Base-by-base conservation (phyloP, 1,140 invertebrate genomes). In the Micrasema longulum region DNA sequence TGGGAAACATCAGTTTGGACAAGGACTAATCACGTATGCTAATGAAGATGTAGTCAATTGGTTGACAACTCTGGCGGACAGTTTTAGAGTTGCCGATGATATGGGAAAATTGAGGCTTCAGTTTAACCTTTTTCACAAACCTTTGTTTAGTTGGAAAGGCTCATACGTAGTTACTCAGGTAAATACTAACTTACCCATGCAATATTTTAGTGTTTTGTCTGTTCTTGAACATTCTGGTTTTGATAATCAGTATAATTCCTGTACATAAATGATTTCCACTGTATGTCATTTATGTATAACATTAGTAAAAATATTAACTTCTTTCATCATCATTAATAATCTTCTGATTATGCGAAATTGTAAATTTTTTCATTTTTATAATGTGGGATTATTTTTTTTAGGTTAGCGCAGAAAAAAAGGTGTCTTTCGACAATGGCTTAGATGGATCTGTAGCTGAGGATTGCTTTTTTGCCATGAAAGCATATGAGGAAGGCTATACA, bases 361-460 rank as follows among this genome's bases (percentile, higher is more conserved):
- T 48, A 20, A 14, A 48, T 43, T 1, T 43, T 43, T 43, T 12
- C 36, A n/a, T 43, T 43, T 43, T 43, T 12, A 43, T 5, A n/a
- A n/a, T n/a, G n/a, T n/a, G n/a, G n/a, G n/a, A n/a, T n/a, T n/a
- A n/a, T 48, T 57, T 36, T 57, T 88, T 90, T 43, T 84, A 97
- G 93, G 90, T 94, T 60, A 89, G 88, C 78, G 95, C 95, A 1
- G 97, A 99, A 82, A 90, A 90, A 77, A 88, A 91, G 71, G 95
- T 99, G 0, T 95, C 95, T 0, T 99, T 97, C 84, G 95, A 99
- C 83, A 97, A 98, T 83, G 97, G 97, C 6, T 85, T 94, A 50
- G 96, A 98, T 82, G 96, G 96, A 26, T 97, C 95, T 0, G 94
- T 98, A n/a, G 97, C 97, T 22, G 97, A 99, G 82, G 97, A 99